These are phyloP conservation scores for Triplophysa siluroides DNA, from an alignment of 2,113 vertebrate species.

Conservation along the genomic window DNA sequence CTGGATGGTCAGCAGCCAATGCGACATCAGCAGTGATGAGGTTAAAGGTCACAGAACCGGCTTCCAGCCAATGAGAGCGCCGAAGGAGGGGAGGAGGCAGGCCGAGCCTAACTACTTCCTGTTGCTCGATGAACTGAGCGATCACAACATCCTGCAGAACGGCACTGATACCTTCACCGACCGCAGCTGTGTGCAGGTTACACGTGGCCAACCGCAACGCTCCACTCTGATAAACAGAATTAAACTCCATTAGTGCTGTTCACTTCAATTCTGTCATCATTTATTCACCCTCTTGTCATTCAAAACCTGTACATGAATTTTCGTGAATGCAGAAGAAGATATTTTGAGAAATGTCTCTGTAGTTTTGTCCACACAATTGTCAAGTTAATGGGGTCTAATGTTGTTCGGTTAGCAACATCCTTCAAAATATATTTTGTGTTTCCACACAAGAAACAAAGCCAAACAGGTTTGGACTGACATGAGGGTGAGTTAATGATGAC, in stretches of 20 bases:
- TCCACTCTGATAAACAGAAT: conserved; percentile 78
- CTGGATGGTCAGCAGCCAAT: conserved; percentile 90
- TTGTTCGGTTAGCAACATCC: too few relatives aligned
- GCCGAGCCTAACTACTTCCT: conserved; percentile 74
- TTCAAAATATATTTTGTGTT: too few relatives aligned
- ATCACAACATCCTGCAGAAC: conserved; percentile 91
- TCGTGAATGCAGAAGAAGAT: too few relatives aligned
- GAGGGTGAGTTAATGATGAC: too few relatives aligned
- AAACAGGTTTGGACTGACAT: too few relatives aligned
- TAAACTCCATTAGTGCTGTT: neutral
- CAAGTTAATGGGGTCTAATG: too few relatives aligned
- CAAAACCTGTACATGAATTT: too few relatives aligned
- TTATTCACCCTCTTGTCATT: too few relatives aligned
- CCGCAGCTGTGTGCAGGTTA: conserved; percentile 95
- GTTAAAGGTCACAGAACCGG: conserved; percentile 89
- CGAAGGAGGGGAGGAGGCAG: conserved; percentile 84
- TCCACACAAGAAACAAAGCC: too few relatives aligned
- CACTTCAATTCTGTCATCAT: too few relatives aligned
- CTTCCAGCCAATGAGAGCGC: conserved; percentile 93
- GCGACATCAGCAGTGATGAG: conserved; percentile 94
- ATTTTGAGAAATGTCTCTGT: too few relatives aligned
- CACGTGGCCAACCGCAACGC: conserved; percentile 89
- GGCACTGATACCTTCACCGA: conserved; percentile 93
- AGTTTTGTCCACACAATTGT: too few relatives aligned
- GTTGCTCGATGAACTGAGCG: conserved; percentile 88